phyloP scores from a whole-genome alignment of 2,888 invertebrate species.

The Stenurella melanura region DNA sequence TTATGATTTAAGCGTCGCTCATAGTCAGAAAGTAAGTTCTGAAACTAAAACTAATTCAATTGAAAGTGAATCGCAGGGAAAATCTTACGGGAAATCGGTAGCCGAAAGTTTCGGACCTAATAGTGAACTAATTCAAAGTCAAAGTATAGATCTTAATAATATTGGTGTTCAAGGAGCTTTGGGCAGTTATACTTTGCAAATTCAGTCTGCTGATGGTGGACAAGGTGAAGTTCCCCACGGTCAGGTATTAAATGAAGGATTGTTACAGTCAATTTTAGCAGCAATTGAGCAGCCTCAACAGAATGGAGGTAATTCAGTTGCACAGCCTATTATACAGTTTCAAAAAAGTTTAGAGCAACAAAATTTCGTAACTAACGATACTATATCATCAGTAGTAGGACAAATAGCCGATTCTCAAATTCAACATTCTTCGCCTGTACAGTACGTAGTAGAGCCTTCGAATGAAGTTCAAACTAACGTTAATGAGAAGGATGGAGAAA shows the following conservation, averaged over 20 bases:
- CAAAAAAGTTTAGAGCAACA: slow-evolving; percentile 62
- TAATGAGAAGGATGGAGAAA: slow-evolving; percentile 41
- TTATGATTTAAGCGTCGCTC: slow-evolving; percentile 61
- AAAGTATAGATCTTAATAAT: slow-evolving; percentile 71
- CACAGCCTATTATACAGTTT: slow-evolving; percentile 64
- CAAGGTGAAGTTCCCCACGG: slow-evolving; percentile 80
- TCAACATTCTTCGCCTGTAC: slow-evolving; percentile 48
- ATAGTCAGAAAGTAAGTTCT: slow-evolving; percentile 64
- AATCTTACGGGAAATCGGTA: slow-evolving; percentile 67
- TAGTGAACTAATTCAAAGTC: slow-evolving; percentile 69
- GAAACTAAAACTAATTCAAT: slow-evolving; percentile 58
- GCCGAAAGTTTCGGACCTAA: slow-evolving; percentile 68
- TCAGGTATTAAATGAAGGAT: slow-evolving; percentile 85
- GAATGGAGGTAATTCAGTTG: slow-evolving; percentile 58
- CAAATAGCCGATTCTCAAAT: slow-evolving; percentile 53
- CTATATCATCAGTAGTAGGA: slow-evolving; percentile 52
- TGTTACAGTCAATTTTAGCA: slow-evolving; percentile 86
- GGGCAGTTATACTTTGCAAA: slow-evolving; percentile 84
- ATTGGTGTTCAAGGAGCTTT: slow-evolving; percentile 77
- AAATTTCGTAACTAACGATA: slow-evolving; percentile 56
- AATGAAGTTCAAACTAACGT: slow-evolving; percentile 36
- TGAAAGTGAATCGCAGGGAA: slow-evolving; percentile 61
- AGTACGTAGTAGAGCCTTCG: slow-evolving; percentile 43
- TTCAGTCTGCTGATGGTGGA: slow-evolving; percentile 81
- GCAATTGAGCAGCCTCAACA: slow-evolving; percentile 85